A percentile compares a stretch with the other conserved stretches of the same genome.
phyloP scores from a whole-genome alignment of 2,113 vertebrate genomes.

The Echinops telfairi region DNA sequence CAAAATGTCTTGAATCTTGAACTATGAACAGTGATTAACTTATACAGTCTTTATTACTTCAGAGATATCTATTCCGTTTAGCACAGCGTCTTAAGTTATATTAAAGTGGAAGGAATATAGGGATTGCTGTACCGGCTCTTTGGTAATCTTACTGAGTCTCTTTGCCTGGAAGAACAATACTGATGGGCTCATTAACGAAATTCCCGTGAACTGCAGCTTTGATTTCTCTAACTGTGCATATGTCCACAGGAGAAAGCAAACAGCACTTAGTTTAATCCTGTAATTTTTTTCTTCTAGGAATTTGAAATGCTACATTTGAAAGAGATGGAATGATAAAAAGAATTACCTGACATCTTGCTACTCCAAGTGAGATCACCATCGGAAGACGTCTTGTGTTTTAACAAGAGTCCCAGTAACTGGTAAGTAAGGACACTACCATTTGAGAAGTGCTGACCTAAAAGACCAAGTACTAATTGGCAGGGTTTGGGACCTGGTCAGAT shows the following conservation, averaged over 20 bases:
- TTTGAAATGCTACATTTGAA: not conserved
- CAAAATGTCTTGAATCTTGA: not conserved
- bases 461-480: not conserved
- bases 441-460: not conserved
- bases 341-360: not conserved
- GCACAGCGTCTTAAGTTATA: not conserved
- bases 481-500: no score
- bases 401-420: not conserved
- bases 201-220: not conserved
- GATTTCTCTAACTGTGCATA: not conserved
- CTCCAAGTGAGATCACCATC: not conserved
- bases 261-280: not conserved
- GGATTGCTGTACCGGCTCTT: not conserved
- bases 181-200: not conserved
- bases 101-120: not conserved
- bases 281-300: not conserved
- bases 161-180: not conserved
- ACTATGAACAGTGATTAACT: not conserved
- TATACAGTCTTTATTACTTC: not conserved
- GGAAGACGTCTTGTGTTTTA: not conserved
- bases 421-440: not conserved
- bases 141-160: not conserved
- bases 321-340: not conserved
- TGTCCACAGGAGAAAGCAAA: conserved; percentile 17
- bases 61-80: not conserved